phyloP scores from a whole-genome alignment of 2,888 invertebrate species.

The Sarcophaga variegata region DNA sequence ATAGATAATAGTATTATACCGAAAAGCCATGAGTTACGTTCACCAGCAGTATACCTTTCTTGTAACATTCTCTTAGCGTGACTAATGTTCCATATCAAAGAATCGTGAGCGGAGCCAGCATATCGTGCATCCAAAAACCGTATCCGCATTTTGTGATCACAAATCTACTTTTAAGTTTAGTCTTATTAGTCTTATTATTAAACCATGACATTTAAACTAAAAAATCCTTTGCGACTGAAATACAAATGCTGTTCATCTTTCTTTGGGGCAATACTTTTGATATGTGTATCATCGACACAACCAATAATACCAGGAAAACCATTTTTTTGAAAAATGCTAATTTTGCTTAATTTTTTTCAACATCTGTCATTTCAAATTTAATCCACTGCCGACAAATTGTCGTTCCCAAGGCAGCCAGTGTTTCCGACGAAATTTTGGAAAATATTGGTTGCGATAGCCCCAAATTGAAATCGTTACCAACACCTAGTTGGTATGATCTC shows the following conservation, averaged over 20 bases:
- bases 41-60: conserved; percentile 36
- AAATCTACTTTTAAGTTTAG: no score
- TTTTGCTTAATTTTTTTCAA: conserved; percentile 13
- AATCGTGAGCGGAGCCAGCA: conserved; percentile 28
- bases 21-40: conserved; percentile 30
- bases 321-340: conserved; percentile 1
- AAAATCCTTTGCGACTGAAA: background rate
- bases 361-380: background rate
- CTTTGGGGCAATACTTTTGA: background rate
- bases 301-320: background rate
- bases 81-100: conserved; percentile 32
- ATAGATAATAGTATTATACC: background rate
- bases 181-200: no score
- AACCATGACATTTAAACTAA: conserved; percentile 16
- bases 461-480: background rate
- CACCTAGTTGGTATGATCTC: background rate
- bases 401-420: background rate
- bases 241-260: background rate
- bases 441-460: conserved; percentile 7
- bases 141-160: no score
- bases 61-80: conserved; percentile 17
- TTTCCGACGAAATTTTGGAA: conserved; percentile 3
- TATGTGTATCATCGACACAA: no score
- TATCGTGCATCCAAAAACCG: conserved; percentile 16
- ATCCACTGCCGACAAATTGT: background rate